A percentile compares a stretch with the other conserved stretches of the same genome.
These are phyloP conservation scores for Eulemur albifrons DNA, from an alignment of 2,797 vertebrate genomes.

Conservation along the genomic window DNA sequence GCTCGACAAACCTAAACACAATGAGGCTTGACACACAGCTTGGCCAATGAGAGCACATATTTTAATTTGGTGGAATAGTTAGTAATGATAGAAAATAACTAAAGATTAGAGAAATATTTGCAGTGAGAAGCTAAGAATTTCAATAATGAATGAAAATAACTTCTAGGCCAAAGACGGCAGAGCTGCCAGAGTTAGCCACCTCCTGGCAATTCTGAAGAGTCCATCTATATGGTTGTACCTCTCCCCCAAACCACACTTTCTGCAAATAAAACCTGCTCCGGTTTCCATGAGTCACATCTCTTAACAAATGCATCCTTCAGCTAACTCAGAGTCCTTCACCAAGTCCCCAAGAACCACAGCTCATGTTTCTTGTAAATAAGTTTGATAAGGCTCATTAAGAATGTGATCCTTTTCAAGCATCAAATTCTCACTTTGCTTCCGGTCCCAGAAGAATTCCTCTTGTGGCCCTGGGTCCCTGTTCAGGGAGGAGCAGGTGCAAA, in stretches of 20 bases:
- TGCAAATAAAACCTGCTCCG: constrained; percentile 13
- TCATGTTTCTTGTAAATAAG: constrained; percentile 60
- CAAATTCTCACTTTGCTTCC: constrained; percentile 56
- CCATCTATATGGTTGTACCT: not conserved
- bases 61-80: not conserved
- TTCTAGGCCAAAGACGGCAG: not conserved
- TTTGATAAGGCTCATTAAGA: constrained; percentile 66
- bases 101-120: not conserved
- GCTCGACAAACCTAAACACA: not conserved
- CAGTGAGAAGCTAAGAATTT: not conserved
- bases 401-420: constrained; percentile 61
- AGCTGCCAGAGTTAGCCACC: too few relatives aligned
- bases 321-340: constrained; percentile 30
- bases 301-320: constrained; percentile 8
- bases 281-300: not conserved
- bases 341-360: constrained; percentile 30
- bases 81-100: not conserved
- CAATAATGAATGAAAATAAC: not conserved
- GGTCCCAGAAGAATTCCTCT: constrained; percentile 42
- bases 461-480: constrained; percentile 28
- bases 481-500: constrained; percentile 62
- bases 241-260: not conserved
- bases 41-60: not conserved
- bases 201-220: not conserved
- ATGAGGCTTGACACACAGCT: not conserved